Base-by-base conservation (phyloP, 2,113 vertebrate species). In the Podiceps cristatus region DNA sequence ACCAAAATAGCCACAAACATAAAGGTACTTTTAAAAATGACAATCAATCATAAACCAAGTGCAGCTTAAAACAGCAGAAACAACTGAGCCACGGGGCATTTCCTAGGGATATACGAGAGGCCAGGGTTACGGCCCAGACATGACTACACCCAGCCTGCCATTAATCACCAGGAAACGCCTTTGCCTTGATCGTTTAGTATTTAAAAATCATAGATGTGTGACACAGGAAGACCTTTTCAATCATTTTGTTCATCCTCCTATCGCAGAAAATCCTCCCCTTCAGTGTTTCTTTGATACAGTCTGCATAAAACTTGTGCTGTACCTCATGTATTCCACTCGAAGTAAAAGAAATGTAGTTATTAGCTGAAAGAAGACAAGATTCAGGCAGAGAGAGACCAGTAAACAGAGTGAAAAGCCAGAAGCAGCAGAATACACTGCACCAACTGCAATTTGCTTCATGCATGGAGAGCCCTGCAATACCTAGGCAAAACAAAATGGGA, bases 111-210 rank as follows among this genome's bases (percentile, higher is more conserved):
- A 96, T 18, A 84, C 2, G 45, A 90, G 95, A 96, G 95, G 96
- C 93, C 95, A 90, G 96, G 96, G 96, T 97, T 97, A 97, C 83
- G 67, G 95, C 93, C 91, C 97, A 97, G 96, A 96, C 96, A 87
- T 74, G 92, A 96, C 96, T 97, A 97, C 97, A 96, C 96, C 96
- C 97, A 95, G 74, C 85, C 89, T 60, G 14, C 86, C 96, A 96
- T 98, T 97, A 98, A 98, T 97, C 97, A 97, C 92, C 95, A 95
- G 97, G 96, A 98, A 97, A 97, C 96, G 79, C 95, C 93, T 96
- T 93, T 94, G 95, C 92, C 96, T 96, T 93, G 92, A 96, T 95
- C 49, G 12, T 93, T 89, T 49, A 73, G 86, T 75, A 91, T 92
- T 96, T 96, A 95, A 97, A 96, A 96, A 93, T 90, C 66, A 50